Conservation (phyloP, 2,113 vertebrate genomes). For the rat (Rattus norvegicus) region DNA sequence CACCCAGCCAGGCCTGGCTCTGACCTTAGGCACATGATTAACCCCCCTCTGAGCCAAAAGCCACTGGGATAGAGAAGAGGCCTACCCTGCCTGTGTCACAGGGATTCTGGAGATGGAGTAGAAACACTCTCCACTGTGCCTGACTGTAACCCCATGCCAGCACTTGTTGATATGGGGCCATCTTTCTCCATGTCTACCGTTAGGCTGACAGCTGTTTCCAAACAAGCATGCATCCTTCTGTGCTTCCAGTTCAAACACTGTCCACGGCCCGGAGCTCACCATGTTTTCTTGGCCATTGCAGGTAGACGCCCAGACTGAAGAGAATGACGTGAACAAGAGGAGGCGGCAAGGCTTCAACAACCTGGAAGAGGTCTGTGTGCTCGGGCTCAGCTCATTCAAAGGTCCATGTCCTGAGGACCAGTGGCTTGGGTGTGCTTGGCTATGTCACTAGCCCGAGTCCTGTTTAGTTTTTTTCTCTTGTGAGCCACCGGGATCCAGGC, state of each 20-base stretch:
- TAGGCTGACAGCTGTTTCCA: not conserved
- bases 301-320: slow-evolving; percentile 91
- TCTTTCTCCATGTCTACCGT: rapidly evolving
- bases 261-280: not conserved
- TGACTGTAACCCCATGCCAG: not conserved
- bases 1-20: not conserved
- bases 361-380: slow-evolving; percentile 92
- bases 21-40: not conserved
- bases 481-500: not conserved
- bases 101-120: not conserved
- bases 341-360: slow-evolving; percentile 89
- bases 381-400: not conserved
- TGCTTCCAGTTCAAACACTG: not conserved
- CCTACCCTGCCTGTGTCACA: not conserved
- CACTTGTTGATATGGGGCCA: not conserved
- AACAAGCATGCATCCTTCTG: not conserved
- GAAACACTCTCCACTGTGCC: not conserved
- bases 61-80: not conserved
- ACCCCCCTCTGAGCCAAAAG: not conserved
- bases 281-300: slow-evolving; percentile 74
- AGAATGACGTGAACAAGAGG: slow-evolving; percentile 93
- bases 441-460: not conserved
- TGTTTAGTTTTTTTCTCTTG: not conserved
- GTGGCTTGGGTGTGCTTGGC: not conserved
- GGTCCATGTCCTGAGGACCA: not conserved